Evolutionary conservation across 2,888 invertebrate species (phyloP).

Genomic region (Carcina quercana): DNA sequence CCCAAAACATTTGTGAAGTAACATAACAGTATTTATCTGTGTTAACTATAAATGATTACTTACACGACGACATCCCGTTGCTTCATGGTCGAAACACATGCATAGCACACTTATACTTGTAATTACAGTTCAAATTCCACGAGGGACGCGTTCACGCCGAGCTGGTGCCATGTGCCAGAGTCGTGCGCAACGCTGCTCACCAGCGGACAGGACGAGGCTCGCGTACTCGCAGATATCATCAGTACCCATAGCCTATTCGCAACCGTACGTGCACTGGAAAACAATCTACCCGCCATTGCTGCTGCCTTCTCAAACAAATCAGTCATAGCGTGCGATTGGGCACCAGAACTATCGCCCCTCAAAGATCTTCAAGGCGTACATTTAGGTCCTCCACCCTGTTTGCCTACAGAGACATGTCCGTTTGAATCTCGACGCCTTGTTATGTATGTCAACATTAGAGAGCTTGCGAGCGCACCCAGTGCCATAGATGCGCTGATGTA

Average conservation of each 20-base stretch:
- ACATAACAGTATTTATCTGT: too few relatives aligned
- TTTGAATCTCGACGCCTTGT: constrained; percentile 51
- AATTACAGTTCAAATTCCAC: constrained; percentile 30
- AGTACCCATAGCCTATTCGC: constrained; percentile 24
- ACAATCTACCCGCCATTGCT: constrained; percentile 13
- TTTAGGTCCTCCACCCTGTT: constrained; percentile 48
- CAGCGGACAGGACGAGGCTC: constrained; percentile 32
- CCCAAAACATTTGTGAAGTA: too few relatives aligned
- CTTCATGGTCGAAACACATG: too few relatives aligned
- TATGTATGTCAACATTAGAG: constrained; percentile 42
- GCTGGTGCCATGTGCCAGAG: constrained; percentile 50
- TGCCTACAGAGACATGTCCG: constrained; percentile 28
- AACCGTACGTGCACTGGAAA: constrained; percentile 22
- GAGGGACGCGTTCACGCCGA: constrained; percentile 74
- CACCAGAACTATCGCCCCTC: constrained; percentile 19
- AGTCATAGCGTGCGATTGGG: constrained; percentile 35
- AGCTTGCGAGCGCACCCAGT: constrained; percentile 33
- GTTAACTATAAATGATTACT: too few relatives aligned
- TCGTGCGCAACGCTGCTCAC: constrained; percentile 37
- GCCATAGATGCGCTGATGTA: constrained; percentile 37
- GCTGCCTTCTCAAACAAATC: constrained; percentile 9
- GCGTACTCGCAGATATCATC: constrained; percentile 25
- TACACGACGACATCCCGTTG: too few relatives aligned
- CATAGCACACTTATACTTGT: too few relatives aligned
- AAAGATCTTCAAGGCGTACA: constrained; percentile 11